Percentiles rank a stretch among this genome's conserved stretches.
Conservation (phyloP, 23 tunicate species). For the Trididemnum nubilum region DNA sequence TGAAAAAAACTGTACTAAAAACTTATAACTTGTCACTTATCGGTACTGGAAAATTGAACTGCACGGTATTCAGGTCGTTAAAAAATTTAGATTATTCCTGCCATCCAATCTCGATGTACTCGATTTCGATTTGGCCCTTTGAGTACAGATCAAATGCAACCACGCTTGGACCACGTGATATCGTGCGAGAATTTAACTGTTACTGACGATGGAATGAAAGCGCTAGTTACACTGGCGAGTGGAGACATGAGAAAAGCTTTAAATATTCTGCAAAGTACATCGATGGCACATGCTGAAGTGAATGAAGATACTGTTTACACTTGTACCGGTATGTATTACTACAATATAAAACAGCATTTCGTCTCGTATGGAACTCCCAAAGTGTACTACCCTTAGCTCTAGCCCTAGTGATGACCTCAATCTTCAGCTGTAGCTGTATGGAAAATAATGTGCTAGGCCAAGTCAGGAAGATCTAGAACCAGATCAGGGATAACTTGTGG, state of each 20-base stretch:
- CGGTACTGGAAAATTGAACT: no score
- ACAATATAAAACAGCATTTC: no score
- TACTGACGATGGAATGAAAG: constrained; percentile 81
- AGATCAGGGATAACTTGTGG: no score
- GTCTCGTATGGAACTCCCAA: neutral
- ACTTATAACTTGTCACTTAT: no score
- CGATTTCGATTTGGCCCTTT: constrained; percentile 94
- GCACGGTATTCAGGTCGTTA: no score
- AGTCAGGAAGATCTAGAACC: no score
- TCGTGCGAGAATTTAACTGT: constrained; percentile 51
- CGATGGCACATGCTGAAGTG: constrained; percentile 81
- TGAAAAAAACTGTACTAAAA: no score
- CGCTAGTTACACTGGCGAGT: constrained; percentile 68
- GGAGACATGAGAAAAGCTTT: constrained; percentile 95
- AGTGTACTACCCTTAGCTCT: no score
- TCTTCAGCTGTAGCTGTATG: no score
- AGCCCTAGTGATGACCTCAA: no score
- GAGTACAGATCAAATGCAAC: constrained; percentile 84
- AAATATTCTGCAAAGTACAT: constrained; percentile 81
- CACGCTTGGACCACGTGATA: constrained; percentile 81
- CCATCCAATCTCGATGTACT: constrained; percentile 91
- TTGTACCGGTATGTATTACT: constrained; percentile 61
- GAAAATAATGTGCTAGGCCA: no score
- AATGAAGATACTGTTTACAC: constrained; percentile 81
- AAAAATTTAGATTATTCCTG: constrained; percentile 78